Conservation (phyloP, 1,140 invertebrate species). For the Aphidius gifuensis region DNA sequence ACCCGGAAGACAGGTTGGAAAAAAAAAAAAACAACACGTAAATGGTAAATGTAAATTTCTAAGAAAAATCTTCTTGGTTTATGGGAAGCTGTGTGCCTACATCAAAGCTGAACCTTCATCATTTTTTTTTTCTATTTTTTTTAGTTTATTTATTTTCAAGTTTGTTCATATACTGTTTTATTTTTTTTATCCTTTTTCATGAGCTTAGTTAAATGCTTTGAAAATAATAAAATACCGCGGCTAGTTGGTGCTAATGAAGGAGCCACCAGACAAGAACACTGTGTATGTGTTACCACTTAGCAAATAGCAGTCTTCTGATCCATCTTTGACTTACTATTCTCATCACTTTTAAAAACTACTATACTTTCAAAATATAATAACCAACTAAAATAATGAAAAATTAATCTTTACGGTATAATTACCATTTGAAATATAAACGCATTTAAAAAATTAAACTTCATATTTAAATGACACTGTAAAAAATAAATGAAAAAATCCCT, state of each 20-base stretch:
- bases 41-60: constrained; percentile 28
- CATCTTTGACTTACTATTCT: background rate
- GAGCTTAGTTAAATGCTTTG: background rate
- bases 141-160: constrained; percentile 6
- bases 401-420: no score
- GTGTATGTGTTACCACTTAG: constrained; percentile 46
- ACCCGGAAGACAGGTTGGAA: background rate
- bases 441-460: no score
- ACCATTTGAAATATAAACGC: no score
- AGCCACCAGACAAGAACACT: constrained; percentile 39
- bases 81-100: constrained; percentile 38
- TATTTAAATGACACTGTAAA: no score
- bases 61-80: constrained; percentile 42
- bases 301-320: constrained; percentile 11
- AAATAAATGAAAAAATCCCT: no score
- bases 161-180: constrained; percentile 6
- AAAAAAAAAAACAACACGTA: background rate
- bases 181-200: constrained; percentile 7
- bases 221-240: constrained; percentile 5
- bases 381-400: no score
- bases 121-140: background rate
- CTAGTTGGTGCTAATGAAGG: constrained; percentile 51
- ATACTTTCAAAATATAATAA: no score
- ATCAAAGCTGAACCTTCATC: constrained; percentile 28
- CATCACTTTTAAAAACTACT: no score